Conservation (phyloP, 1,140 invertebrate genomes). For the Brachionus asplanchnoidis region DNA sequence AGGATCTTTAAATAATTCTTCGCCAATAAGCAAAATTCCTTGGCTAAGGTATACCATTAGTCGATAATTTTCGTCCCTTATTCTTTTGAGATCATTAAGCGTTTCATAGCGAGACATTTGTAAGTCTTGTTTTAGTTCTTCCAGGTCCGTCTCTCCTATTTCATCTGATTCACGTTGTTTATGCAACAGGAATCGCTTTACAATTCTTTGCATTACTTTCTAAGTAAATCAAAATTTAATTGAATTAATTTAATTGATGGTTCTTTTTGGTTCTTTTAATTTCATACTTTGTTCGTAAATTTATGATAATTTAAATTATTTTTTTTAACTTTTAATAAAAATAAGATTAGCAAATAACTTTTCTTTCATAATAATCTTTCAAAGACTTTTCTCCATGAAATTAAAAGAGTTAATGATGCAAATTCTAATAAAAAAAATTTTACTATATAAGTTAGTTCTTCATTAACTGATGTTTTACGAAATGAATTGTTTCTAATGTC, state of each 20-base stretch:
- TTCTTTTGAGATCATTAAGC: conserved; percentile 31
- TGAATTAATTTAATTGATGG: too few species aligned
- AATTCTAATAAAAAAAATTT: neutral
- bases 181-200: conserved; percentile 38
- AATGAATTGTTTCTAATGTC: neutral
- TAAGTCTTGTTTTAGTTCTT: conserved; percentile 42
- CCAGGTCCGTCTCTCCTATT: conserved; percentile 22
- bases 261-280: too few species aligned
- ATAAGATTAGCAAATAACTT: too few species aligned
- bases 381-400: too few species aligned
- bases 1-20: conserved; percentile 34
- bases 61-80: conserved; percentile 5
- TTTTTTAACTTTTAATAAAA: too few species aligned
- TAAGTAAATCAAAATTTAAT: neutral
- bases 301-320: too few species aligned
- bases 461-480: neutral
- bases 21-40: conserved; percentile 18
- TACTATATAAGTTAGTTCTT: conserved; percentile 32
- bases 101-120: conserved; percentile 41
- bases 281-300: too few species aligned
- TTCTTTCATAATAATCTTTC: too few species aligned
- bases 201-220: conserved; percentile 42
- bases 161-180: conserved; percentile 41
- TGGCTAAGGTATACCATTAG: neutral
- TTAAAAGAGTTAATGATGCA: too few species aligned